A percentile compares a stretch with the other conserved stretches of the same genome.
Conservation (phyloP, 2,113 vertebrate species). For the Ammodytes dubius region DNA sequence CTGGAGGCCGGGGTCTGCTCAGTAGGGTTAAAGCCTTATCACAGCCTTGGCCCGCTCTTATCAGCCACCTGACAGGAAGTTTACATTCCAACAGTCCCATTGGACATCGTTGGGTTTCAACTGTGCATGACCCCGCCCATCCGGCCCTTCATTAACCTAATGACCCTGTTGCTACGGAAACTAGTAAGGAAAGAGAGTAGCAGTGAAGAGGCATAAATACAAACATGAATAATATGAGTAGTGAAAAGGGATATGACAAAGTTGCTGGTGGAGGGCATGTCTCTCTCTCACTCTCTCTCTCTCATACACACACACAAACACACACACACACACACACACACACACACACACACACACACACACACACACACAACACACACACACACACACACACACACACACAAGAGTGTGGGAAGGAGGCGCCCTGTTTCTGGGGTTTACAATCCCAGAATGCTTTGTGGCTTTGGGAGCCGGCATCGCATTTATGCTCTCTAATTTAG, state of each 20-base stretch:
- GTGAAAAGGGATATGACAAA: slow-evolving; percentile 23
- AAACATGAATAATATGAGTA: slow-evolving; percentile 1
- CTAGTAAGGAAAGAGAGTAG: slow-evolving; percentile 13
- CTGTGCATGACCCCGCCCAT: slow-evolving; percentile 64
- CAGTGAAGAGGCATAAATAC: slow-evolving; percentile 36
- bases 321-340: slow-evolving; percentile 38
- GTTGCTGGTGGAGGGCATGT: slow-evolving; percentile 19
- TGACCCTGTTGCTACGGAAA: slow-evolving; percentile 57
- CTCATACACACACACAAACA: slow-evolving; percentile 35
- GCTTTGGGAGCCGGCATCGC: slow-evolving; percentile 72
- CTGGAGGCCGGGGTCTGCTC: slow-evolving; percentile 45
- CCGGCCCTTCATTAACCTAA: slow-evolving; percentile 68
- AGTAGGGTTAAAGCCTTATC: slow-evolving; percentile 51
- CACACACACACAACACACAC: slow-evolving; percentile 40
- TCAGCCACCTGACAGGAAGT: slow-evolving; percentile 63
- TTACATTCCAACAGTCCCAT: slow-evolving; percentile 60
- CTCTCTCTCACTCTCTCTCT: slow-evolving; percentile 6
- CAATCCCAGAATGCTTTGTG: slow-evolving; percentile 82
- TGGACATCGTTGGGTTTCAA: slow-evolving; percentile 44
- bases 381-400: slow-evolving; percentile 35
- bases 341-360: slow-evolving; percentile 42
- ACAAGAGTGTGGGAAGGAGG: slow-evolving; percentile 57
- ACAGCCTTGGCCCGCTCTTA: slow-evolving; percentile 44
- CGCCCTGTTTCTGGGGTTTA: slow-evolving; percentile 71
- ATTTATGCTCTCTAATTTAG: slow-evolving; percentile 83